Conservation (phyloP, 2,888 invertebrate species). For the Sesamia inferens region DNA sequence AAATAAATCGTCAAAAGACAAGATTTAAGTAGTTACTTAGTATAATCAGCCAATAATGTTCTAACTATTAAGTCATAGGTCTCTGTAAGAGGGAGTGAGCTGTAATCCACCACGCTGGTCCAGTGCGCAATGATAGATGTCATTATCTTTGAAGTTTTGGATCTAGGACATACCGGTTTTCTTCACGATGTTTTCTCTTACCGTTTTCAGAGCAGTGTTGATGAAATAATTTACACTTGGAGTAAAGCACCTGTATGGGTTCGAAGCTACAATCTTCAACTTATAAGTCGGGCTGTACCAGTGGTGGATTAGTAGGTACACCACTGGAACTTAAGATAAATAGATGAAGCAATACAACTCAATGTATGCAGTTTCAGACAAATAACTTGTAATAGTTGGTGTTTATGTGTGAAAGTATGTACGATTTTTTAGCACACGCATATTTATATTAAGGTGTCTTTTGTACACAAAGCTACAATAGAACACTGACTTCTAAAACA, state of each 20-base stretch:
- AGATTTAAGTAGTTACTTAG: background rate
- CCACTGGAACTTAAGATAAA: too few relatives aligned
- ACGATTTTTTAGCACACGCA: too few relatives aligned
- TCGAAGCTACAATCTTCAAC: background rate
- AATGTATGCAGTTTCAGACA: background rate
- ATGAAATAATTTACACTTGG: background rate
- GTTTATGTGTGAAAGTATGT: background rate
- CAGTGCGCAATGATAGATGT: background rate
- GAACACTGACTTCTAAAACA: too few relatives aligned
- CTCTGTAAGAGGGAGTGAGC: background rate
- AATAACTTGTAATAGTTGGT: background rate
- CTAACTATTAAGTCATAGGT: background rate
- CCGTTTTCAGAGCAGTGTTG: background rate
- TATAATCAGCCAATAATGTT: background rate
- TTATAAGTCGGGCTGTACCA: background rate
- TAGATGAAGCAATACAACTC: background rate
- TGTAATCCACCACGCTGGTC: background rate
- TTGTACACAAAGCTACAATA: too few relatives aligned
- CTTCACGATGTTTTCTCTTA: background rate
- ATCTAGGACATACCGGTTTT: background rate
- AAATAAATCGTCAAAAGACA: background rate
- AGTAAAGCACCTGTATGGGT: background rate
- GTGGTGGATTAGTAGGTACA: background rate
- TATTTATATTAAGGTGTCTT: too few relatives aligned
- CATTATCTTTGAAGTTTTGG: background rate